Conservation (phyloP, 2,797 vertebrate genomes). For the Ambastaia sidthimunki region DNA sequence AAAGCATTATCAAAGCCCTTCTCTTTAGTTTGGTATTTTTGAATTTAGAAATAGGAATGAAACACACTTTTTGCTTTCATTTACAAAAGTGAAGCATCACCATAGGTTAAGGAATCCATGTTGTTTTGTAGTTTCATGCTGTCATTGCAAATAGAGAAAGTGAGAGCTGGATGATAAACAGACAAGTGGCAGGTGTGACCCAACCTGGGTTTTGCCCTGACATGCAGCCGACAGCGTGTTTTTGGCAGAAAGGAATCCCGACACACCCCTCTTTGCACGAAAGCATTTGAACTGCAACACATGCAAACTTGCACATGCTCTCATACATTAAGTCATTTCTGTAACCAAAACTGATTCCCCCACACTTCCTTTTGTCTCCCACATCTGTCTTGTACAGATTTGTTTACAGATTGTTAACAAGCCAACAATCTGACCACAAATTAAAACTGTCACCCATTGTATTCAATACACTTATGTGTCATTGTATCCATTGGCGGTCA, state of each 20-base stretch:
- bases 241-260: constrained; percentile 36
- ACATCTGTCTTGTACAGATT: not conserved
- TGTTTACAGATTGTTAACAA: not conserved
- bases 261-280: constrained; percentile 39
- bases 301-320: constrained; percentile 42
- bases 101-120: not conserved
- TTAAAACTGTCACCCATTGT: not conserved
- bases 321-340: constrained; percentile 22
- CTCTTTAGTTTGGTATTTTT: not conserved
- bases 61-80: not conserved
- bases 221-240: constrained; percentile 52
- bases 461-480: not conserved
- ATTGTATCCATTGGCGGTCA: not conserved
- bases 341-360: constrained; percentile 8
- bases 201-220: constrained; percentile 56
- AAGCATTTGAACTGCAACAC: constrained; percentile 7
- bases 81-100: not conserved
- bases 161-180: constrained; percentile 39
- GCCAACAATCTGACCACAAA: not conserved
- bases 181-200: constrained; percentile 57
- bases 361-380: constrained; percentile 12
- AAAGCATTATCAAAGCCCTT: not conserved
- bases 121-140: constrained; percentile 17
- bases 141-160: constrained; percentile 17
- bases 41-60: not conserved